Evolutionary conservation across 2,113 vertebrate genomes (phyloP).

Genomic region (Lampris incognitus): DNA sequence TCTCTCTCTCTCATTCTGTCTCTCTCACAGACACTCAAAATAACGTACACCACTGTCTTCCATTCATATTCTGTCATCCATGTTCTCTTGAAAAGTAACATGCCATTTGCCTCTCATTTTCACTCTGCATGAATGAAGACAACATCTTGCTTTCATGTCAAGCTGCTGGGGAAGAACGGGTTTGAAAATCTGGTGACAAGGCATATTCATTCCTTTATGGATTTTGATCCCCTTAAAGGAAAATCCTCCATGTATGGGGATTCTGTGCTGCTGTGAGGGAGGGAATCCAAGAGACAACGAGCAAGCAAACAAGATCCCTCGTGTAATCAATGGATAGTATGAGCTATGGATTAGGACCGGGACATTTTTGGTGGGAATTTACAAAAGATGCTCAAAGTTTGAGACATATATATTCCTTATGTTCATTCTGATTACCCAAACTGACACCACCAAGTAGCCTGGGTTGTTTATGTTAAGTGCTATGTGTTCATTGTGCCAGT

Average conservation of each 20-base stretch:
- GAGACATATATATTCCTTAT: background rate
- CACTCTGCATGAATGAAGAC: background rate
- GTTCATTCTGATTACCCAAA: constrained; percentile 1
- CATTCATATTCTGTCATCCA: background rate
- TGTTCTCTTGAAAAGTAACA: constrained; percentile 16
- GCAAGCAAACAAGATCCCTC: constrained; percentile 50
- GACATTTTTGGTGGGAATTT: constrained; percentile 47
- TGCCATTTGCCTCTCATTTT: constrained; percentile 10
- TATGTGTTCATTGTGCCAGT: background rate
- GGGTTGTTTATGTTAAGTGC: constrained; percentile 10
- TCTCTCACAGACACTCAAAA: background rate
- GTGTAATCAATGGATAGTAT: constrained; percentile 51
- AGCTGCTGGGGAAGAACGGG: constrained; percentile 6
- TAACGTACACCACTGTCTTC: background rate
- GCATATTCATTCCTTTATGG: constrained; percentile 65
- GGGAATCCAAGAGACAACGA: constrained; percentile 24
- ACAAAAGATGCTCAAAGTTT: constrained; percentile 13
- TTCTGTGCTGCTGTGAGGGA: constrained; percentile 12
- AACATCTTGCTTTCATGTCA: background rate
- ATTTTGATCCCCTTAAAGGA: constrained; percentile 67
- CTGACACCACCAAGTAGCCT: constrained; percentile 29
- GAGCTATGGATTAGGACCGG: constrained; percentile 61
- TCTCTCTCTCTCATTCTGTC: background rate
- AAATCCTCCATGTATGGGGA: constrained; percentile 32
- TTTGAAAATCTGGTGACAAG: constrained; percentile 11